These are phyloP conservation scores for Pelagia noctiluca DNA, from an alignment of 30 jellyfish, hydroid and myxozoan species.

Conservation along the genomic window DNA sequence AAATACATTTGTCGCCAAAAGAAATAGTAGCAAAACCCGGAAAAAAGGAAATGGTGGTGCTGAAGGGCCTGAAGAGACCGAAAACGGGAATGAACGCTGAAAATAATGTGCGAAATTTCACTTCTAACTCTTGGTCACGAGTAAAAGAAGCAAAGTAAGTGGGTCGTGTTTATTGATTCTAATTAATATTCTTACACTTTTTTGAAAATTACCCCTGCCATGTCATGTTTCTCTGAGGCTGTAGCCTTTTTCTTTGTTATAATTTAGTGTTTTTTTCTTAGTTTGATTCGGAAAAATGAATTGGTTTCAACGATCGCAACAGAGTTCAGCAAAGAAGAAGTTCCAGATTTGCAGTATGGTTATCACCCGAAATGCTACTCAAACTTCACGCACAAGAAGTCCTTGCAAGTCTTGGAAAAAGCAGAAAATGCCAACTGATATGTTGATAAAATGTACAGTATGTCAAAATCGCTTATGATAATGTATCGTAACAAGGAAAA, in stretches of 20 bases:
- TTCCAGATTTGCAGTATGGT: neutral
- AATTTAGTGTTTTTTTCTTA: too few relatives aligned
- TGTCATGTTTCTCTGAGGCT: neutral
- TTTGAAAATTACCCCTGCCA: too few relatives aligned
- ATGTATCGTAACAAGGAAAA: too few relatives aligned
- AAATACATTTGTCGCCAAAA: neutral
- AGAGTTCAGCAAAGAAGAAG: neutral
- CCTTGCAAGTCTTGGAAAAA: neutral
- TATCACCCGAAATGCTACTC: constrained; percentile 13
- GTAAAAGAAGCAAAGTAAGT: neutral
- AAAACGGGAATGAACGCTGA: too few relatives aligned
- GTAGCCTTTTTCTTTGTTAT: neutral
- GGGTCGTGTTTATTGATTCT: too few relatives aligned
- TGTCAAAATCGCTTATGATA: too few relatives aligned
- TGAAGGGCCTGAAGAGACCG: neutral
- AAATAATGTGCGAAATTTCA: neutral
- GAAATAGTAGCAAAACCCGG: neutral
- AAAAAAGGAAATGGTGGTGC: neutral
- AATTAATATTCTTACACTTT: neutral
- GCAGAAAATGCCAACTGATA: neutral
- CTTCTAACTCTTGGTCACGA: neutral
- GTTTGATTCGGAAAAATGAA: neutral
- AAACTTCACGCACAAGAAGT: neutral
- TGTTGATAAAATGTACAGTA: too few relatives aligned
- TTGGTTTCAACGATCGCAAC: neutral